Conservation (phyloP, 1,140 invertebrate species). For the Agrilus planipennis region DNA sequence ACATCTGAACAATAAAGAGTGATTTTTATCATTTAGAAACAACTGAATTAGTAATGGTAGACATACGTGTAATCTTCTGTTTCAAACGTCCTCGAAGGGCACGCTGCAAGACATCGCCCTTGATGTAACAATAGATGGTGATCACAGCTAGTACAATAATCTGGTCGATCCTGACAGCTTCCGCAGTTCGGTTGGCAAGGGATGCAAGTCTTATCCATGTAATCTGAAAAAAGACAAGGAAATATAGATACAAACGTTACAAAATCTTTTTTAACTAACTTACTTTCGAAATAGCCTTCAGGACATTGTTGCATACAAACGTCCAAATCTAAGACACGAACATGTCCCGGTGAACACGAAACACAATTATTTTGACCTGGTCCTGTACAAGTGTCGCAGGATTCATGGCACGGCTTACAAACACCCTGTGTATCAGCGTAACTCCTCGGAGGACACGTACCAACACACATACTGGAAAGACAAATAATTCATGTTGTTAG, state of each 20-base stretch:
- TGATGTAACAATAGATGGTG: conserved; percentile 69
- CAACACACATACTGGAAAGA: conserved; percentile 57
- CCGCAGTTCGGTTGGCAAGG: conserved; percentile 71
- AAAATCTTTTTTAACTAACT: conserved; percentile 24
- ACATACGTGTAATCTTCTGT: conserved; percentile 65
- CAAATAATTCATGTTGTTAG: conserved; percentile 3
- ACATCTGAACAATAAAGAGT: conserved; percentile 42
- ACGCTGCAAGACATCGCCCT: conserved; percentile 67
- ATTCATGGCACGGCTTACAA: conserved; percentile 73
- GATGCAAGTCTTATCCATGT: conserved; percentile 57
- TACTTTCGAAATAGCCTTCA: conserved; percentile 75
- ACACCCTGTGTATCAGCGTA: conserved; percentile 63
- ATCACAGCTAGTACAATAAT: conserved; percentile 71
- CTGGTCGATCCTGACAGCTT: conserved; percentile 66
- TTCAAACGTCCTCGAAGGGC: conserved; percentile 68
- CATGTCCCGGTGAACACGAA: conserved; percentile 65
- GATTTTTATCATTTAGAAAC: conserved; percentile 1
- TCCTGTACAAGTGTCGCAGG: conserved; percentile 71
- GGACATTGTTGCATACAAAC: conserved; percentile 74
- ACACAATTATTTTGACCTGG: conserved; percentile 72
- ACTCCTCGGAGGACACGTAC: conserved; percentile 65
- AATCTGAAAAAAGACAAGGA: conserved; percentile 38
- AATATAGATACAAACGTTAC: not conserved
- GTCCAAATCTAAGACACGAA: conserved; percentile 64
- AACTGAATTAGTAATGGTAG: not conserved